A percentile compares a stretch with the other conserved stretches of the same genome.
Conservation (phyloP, 2,797 vertebrate species). For the Enteromius anoplus region DNA sequence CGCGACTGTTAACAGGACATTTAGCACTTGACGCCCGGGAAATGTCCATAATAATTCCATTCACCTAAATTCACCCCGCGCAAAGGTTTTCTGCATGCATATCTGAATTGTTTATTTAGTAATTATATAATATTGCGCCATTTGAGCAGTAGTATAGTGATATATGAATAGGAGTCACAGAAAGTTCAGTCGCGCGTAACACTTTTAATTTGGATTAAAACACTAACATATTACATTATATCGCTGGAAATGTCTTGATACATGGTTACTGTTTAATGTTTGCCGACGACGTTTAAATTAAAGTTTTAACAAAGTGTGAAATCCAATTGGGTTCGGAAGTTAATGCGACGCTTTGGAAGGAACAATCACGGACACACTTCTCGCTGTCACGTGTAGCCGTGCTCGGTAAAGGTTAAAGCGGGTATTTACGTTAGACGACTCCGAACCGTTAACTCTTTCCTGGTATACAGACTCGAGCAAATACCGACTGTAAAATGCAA, state of each 20-base stretch:
- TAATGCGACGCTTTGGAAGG: constrained; percentile 38
- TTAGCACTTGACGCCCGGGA: not conserved
- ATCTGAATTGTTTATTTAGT: not conserved
- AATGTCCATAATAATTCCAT: not conserved
- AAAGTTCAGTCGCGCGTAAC: not conserved
- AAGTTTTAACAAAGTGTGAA: not conserved
- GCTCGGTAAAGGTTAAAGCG: constrained; percentile 78
- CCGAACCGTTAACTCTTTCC: constrained; percentile 69
- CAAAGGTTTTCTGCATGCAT: not conserved
- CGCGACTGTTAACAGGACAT: not conserved
- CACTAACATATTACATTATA: not conserved
- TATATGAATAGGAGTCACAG: not conserved
- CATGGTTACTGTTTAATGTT: not conserved
- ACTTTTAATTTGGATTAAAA: not conserved
- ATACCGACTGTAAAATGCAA: constrained; percentile 11
- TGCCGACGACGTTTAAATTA: too few relatives aligned
- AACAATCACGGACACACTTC: constrained; percentile 70
- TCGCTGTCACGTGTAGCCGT: constrained; percentile 77
- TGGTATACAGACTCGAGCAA: constrained; percentile 36
- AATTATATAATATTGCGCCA: not conserved
- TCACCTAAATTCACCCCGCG: not conserved
- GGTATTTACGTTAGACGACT: constrained; percentile 64
- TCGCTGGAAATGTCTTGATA: not conserved
- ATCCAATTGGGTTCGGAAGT: constrained; percentile 65
- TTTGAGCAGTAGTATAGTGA: not conserved